Base-by-base conservation (phyloP, 2,888 invertebrate species). In the Cosmia pyralina region DNA sequence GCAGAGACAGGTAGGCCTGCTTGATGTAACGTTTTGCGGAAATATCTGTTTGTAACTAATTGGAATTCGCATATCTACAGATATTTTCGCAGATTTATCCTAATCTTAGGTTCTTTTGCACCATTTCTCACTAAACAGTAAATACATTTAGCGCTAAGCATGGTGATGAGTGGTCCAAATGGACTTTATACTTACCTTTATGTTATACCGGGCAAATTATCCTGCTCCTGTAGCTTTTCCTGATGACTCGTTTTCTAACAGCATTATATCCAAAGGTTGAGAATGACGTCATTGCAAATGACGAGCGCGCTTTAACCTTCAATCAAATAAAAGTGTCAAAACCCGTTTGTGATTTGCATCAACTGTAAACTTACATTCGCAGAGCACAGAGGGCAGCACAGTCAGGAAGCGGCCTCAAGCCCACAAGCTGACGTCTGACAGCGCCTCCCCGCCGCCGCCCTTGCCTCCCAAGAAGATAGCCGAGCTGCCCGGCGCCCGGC, bases 391-490 rank as follows among this genome's bases (percentile, higher is more conserved):
- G 59, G 82, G 90, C 22, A 92, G 2, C 93, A 93, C 81, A 89
- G 95, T 34, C 91, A 93, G 41, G 87, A 93, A 79, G 90, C 90
- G 41, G 87, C 91, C 82, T 68, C 70, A 72, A 1, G 81, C 65
- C 4, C 81, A 87, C 73, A 92, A 92, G 73, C 74, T 91, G 38
- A 85, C 72, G 41, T 66, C 88, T 0, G 96, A 96, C 79, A 93
- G 92, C 34, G 96, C 96, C 10, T 88, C 98, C 94, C 85, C 98
- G 94, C 98, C 98, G 0, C 98, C 98, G 1, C 96, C 98, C 11
- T 97, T 97, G 8, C 96, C 97, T 0, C 96, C 97, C 22, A 97
- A 97, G 91, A 96, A 97, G 84, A 70, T 88, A 0, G 86, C 79
- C 2, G 94, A 94, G 11, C 70, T 88, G 55, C 64, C 79, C 10